Evolutionary conservation across 2,888 invertebrate genomes (phyloP).

Genomic region (Iphiclides podalirius): DNA sequence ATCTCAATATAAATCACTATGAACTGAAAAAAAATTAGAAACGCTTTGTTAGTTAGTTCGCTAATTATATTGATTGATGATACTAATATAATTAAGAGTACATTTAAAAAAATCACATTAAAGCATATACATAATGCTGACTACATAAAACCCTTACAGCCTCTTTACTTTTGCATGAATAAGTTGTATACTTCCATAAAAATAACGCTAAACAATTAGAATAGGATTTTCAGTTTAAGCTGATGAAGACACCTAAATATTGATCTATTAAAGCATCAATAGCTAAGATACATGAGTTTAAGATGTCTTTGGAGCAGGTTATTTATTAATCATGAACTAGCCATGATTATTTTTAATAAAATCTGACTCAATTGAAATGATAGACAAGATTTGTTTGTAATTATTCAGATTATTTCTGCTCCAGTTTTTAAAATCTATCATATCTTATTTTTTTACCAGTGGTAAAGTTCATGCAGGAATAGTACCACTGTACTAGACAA

Average conservation of each 20-base stretch:
- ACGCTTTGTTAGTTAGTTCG: constrained; percentile 76
- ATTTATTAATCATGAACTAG: background rate
- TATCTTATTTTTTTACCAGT: too few relatives aligned
- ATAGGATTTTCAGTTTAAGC: constrained; percentile 44
- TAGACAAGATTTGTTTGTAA: too few relatives aligned
- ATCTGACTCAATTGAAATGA: too few relatives aligned
- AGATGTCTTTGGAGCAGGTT: background rate
- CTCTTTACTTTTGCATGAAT: constrained; percentile 44
- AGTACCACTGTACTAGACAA: background rate
- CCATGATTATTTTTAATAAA: background rate
- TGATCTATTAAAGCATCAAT: background rate
- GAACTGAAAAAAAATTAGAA: constrained; percentile 70
- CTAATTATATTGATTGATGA: constrained; percentile 77
- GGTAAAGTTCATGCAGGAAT: too few relatives aligned
- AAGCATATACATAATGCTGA: constrained; percentile 81
- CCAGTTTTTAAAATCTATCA: too few relatives aligned
- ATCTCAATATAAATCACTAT: constrained; percentile 78
- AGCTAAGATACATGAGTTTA: background rate
- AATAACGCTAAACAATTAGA: constrained; percentile 66
- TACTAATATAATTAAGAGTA: constrained; percentile 79
- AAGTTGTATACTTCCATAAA: constrained; percentile 53
- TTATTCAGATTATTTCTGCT: too few relatives aligned
- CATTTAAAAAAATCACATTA: constrained; percentile 81
- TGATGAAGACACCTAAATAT: constrained; percentile 32
- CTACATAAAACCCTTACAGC: constrained; percentile 77